These are phyloP conservation scores for Psittacula cyanocephala DNA, from an alignment of 2,113 vertebrate genomes.

Conservation along the genomic window DNA sequence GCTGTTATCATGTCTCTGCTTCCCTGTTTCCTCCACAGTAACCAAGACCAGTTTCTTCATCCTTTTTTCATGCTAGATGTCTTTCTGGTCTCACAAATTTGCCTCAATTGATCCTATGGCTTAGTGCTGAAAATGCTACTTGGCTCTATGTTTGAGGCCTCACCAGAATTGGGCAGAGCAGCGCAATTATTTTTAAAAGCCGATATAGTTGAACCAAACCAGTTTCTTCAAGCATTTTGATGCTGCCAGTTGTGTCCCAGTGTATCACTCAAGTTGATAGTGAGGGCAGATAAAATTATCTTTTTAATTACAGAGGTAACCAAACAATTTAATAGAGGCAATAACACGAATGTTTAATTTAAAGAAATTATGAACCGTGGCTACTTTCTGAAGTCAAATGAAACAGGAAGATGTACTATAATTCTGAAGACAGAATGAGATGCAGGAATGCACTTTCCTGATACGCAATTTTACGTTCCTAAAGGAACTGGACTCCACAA, in stretches of 20 bases:
- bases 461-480: neutral
- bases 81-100: neutral
- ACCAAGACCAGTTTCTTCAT: neutral
- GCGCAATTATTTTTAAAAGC: neutral
- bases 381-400: neutral
- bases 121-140: neutral
- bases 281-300: neutral
- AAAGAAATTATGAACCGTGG: neutral
- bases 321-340: neutral
- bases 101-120: neutral
- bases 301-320: neutral
- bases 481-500: slow-evolving; percentile 1
- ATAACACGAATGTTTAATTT: neutral
- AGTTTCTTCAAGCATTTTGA: neutral
- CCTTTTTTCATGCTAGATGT: neutral
- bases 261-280: neutral
- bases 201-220: neutral
- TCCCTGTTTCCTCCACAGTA: neutral
- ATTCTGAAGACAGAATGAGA: neutral
- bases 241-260: neutral
- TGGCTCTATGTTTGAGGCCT: neutral
- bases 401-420: neutral
- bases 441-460: neutral
- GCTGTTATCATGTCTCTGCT: neutral
- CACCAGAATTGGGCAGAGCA: neutral